Evolutionary conservation across 2,113 vertebrate genomes (phyloP).

Genomic region (Mionectes macconnelli): DNA sequence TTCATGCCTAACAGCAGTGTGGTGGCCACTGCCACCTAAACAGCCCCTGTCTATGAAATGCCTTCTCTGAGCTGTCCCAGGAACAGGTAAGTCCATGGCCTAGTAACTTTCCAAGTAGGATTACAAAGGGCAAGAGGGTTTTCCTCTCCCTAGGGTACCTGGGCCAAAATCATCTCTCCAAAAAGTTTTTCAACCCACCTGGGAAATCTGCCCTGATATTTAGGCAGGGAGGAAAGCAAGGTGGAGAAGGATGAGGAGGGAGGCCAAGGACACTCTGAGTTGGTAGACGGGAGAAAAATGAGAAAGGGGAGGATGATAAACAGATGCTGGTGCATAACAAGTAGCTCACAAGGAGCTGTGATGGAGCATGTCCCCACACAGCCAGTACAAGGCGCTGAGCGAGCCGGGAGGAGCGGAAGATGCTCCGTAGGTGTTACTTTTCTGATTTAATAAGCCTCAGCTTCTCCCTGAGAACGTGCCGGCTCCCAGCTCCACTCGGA

Average conservation of each 20-base stretch:
- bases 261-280: not conserved
- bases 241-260: not conserved
- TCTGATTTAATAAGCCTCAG: not conserved
- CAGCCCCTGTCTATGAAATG: not conserved
- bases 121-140: not conserved
- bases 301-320: not conserved
- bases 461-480: not conserved
- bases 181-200: not conserved
- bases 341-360: not conserved
- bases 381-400: not conserved
- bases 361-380: not conserved
- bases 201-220: not conserved
- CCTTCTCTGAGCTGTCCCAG: not conserved
- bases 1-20: rapidly evolving
- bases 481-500: not conserved
- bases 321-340: not conserved
- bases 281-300: not conserved
- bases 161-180: not conserved
- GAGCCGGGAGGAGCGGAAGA: not conserved
- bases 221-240: not conserved
- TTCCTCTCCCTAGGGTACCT: not conserved
- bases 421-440: not conserved
- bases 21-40: not conserved
- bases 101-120: no score
- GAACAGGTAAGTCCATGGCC: no score